Evolutionary conservation across 2,888 invertebrate species (phyloP).

Genomic region (Chironomus riparius): DNA sequence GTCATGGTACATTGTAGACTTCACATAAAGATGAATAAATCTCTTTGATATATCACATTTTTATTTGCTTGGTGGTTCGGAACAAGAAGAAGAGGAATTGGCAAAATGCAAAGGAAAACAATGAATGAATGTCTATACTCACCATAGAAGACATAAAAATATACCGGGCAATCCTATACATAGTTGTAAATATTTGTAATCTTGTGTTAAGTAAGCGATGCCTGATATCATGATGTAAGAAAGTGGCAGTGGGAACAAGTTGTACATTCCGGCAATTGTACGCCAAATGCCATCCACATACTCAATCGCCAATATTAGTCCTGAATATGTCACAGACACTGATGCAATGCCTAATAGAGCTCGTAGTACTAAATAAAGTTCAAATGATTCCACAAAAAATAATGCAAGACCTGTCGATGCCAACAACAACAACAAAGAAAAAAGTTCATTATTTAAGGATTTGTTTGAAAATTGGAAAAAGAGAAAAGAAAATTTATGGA

Average conservation of each 20-base stretch:
- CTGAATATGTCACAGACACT: conserved; percentile 73
- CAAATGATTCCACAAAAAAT: conserved; percentile 60
- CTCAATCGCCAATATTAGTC: conserved; percentile 70
- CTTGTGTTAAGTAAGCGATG: conserved; percentile 58
- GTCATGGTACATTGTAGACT: too few relatives aligned
- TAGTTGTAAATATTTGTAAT: conserved; percentile 64
- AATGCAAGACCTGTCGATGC: conserved; percentile 47
- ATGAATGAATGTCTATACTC: conserved; percentile 33
- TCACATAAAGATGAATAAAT: too few relatives aligned
- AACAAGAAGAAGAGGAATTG: too few relatives aligned
- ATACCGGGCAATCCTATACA: conserved; percentile 65
- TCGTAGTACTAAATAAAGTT: conserved; percentile 59
- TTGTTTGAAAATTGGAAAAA: background rate
- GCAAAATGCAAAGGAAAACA: too few relatives aligned
- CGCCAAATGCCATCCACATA: conserved; percentile 71
- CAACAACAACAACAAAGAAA: background rate
- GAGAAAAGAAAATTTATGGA: background rate
- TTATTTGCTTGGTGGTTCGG: too few relatives aligned
- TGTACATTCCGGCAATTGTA: conserved; percentile 70
- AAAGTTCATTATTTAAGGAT: background rate
- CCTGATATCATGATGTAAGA: conserved; percentile 66
- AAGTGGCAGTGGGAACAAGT: conserved; percentile 67
- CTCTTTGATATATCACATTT: too few relatives aligned
- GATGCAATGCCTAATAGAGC: conserved; percentile 65
- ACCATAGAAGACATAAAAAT: conserved; percentile 58